phyloP scores from a whole-genome alignment of 2,797 vertebrate genomes.

The Pagetopsis macropterus region DNA sequence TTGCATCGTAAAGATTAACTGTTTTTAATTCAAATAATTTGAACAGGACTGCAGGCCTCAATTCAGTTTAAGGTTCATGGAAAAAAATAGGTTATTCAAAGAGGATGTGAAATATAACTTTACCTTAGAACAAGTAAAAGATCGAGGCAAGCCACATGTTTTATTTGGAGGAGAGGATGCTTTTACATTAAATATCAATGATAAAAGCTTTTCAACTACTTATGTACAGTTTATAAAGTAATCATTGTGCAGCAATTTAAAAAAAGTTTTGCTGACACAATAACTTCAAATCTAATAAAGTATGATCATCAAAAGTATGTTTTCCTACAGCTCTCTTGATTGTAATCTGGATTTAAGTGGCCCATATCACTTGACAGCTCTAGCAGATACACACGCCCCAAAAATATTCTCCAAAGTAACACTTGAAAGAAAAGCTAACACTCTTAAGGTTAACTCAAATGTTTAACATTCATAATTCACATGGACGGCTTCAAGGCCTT shows the following conservation, averaged over 20 bases:
- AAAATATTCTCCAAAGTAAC: conserved; percentile 9
- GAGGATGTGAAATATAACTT: conserved; percentile 9
- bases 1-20: conserved; percentile 30
- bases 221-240: not conserved
- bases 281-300: not conserved
- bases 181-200: not conserved
- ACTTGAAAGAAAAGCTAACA: conserved; percentile 36
- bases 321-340: not conserved
- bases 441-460: conserved; percentile 56
- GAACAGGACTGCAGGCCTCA: not conserved
- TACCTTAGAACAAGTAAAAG: not conserved
- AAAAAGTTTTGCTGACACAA: not conserved
- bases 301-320: not conserved
- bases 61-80: conserved; percentile 11
- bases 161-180: not conserved
- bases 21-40: conserved; percentile 25
- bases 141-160: not conserved
- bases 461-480: conserved; percentile 67
- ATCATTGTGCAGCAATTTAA: not conserved
- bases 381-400: conserved; percentile 78
- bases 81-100: not conserved
- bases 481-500: conserved; percentile 72
- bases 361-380: conserved; percentile 55
- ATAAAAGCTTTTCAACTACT: not conserved
- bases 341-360: not conserved